Base-by-base conservation (phyloP, 2,113 vertebrate species). In the Stigmatopora argus region DNA sequence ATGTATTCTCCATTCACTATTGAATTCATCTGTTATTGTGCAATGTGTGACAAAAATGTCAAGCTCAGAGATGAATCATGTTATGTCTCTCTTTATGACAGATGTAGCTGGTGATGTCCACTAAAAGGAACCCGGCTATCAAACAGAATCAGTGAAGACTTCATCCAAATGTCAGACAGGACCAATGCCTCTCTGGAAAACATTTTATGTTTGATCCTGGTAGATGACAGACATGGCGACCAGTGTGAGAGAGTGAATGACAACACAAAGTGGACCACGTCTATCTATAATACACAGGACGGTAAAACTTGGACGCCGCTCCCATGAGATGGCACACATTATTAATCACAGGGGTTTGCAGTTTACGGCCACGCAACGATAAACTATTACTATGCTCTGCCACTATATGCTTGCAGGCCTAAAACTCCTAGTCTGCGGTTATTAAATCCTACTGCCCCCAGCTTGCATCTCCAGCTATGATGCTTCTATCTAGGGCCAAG, bases 371-470 rank as follows among this genome's bases (percentile, higher is more conserved):
- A 85, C 73, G 81, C 79, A 78, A 82, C 83, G 74, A 82, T 86
- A 88, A 89, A 87, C 83, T 82, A 84, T 85, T 73, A 78, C 81
- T 59, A 71, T 63, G 71, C 72, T 73, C 59, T 70, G 74, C 78
- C 65, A 63, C 77, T 77, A 75, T 77, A 74, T 72, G 72, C 81
- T 82, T 65, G 67, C 79, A 69, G 84, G 79, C 74, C 60, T 73
- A 71, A 85, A 86, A 85, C 83, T 82, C 72, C 80, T 83, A 81
- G 77, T 85, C 82, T 82, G 73, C 83, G 83, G 86, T 88, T 87
- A 87, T 89, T 87, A 89, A 88, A 87, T 87, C 83, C 86, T 85
- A 85, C 82, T 86, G 84, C 82, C 85, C 84, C 80, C 78, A 85
- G 87, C 84, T 82, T 79, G 84, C 85, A 79, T 84, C 83, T 83